Evolutionary conservation across 2,113 vertebrate genomes (phyloP).

Genomic region (Benthochromis sp.): DNA sequence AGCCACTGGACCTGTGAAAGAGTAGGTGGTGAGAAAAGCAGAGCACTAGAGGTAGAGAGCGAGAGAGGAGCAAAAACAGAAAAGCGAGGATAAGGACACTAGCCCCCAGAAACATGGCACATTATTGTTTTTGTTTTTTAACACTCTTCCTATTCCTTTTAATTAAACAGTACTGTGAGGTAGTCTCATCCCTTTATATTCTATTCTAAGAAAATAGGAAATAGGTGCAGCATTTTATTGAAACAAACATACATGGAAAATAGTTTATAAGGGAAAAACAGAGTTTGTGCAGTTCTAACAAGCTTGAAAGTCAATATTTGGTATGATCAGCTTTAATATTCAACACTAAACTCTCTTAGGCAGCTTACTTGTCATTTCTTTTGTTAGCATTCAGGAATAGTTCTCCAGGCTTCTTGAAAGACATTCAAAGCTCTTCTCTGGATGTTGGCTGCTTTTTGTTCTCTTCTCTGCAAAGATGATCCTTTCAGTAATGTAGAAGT

Average conservation of each 20-base stretch:
- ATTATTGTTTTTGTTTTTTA: not conserved
- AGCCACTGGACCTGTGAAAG: not conserved
- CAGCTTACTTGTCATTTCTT: not conserved
- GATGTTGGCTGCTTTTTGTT: not conserved
- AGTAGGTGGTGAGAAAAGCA: not conserved
- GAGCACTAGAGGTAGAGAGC: not conserved
- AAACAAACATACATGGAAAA: not conserved
- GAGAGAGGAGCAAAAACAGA: not conserved
- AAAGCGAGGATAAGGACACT: not conserved
- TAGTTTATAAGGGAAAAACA: not conserved
- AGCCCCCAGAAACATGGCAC: not conserved
- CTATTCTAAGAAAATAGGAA: not conserved
- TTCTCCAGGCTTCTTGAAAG: not conserved
- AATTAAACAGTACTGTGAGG: not conserved
- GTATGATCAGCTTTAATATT: not conserved
- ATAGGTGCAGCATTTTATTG: not conserved
- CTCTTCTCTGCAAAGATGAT: not conserved
- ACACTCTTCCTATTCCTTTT: not conserved
- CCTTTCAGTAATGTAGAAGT: not conserved
- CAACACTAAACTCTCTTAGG: not conserved
- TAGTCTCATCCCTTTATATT: not conserved
- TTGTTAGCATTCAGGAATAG: not conserved
- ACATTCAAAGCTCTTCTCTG: not conserved
- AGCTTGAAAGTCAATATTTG: not conserved
- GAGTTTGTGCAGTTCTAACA: not conserved